These are phyloP conservation scores for Beroe forskalii DNA, from an alignment of 37 sponge, comb jelly and placozoan species.

Conservation along the genomic window DNA sequence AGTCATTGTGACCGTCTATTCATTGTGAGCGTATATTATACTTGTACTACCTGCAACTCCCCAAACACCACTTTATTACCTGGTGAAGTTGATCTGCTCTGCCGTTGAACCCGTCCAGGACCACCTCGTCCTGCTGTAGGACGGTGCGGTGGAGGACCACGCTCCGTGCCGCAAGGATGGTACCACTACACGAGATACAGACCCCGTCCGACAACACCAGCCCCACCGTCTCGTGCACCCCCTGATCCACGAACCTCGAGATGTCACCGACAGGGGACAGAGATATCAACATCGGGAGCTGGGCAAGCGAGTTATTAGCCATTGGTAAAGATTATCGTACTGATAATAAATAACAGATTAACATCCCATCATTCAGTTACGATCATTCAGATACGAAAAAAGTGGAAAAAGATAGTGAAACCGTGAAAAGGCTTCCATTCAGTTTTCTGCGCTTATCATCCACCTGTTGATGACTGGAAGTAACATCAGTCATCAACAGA, in stretches of 20 bases:
- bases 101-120: not conserved
- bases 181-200: conserved; percentile 25
- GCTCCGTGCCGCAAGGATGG: conserved; percentile 32
- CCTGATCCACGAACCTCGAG: not conserved
- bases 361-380: too few relatives aligned
- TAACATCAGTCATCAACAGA: too few relatives aligned
- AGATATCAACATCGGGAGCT: conserved; percentile 7
- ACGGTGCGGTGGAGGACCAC: not conserved
- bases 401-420: too few relatives aligned
- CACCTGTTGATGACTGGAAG: too few relatives aligned
- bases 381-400: too few relatives aligned
- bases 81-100: not conserved
- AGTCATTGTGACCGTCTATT: too few relatives aligned
- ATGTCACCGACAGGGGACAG: conserved; percentile 26
- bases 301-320: not conserved
- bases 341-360: not conserved
- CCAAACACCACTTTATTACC: not conserved
- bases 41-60: too few relatives aligned
- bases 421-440: too few relatives aligned
- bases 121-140: not conserved
- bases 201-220: not conserved
- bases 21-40: too few relatives aligned
- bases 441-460: too few relatives aligned
- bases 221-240: conserved; percentile 9
- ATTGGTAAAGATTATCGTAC: too few relatives aligned